phyloP scores from a whole-genome alignment of 2,113 vertebrate species.

The Scolopax mira region DNA sequence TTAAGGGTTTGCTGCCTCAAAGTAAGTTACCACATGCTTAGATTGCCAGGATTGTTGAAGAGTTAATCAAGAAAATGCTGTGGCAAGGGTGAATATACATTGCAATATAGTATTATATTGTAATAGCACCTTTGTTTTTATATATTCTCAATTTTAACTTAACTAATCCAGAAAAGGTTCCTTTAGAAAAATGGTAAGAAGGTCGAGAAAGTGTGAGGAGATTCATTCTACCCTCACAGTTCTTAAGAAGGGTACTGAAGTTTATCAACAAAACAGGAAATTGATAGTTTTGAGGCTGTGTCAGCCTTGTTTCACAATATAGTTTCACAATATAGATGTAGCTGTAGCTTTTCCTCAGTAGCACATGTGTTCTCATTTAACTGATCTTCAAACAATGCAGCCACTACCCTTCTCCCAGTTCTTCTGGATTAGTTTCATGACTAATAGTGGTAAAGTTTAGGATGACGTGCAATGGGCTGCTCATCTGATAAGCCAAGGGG shows the following conservation, averaged over 20 bases:
- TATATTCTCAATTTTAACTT: neutral
- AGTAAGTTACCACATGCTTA: neutral
- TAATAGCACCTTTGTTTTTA: neutral
- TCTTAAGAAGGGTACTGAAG: neutral
- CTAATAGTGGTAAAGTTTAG: slow-evolving; percentile 34
- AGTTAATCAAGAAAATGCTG: neutral
- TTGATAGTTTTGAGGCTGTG: slow-evolving; percentile 21
- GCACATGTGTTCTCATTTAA: slow-evolving; percentile 56
- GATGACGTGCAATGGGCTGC: neutral
- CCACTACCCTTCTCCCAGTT: slow-evolving; percentile 34
- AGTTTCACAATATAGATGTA: neutral
- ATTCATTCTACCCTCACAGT: neutral
- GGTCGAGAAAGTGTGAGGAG: neutral
- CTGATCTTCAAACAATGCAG: slow-evolving; percentile 38
- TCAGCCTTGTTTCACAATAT: slow-evolving; percentile 39
- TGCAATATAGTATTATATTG: neutral
- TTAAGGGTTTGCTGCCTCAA: neutral
- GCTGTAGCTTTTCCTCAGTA: neutral
- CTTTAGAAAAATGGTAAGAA: neutral
- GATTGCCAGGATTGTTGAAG: neutral
- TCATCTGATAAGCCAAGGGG: neutral
- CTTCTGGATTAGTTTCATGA: slow-evolving; percentile 12
- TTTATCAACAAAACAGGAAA: slow-evolving; percentile 30
- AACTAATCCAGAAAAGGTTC: neutral
- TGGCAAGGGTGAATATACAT: neutral